Conservation (phyloP, 1,140 invertebrate species). For the Littorina saxatilis region DNA sequence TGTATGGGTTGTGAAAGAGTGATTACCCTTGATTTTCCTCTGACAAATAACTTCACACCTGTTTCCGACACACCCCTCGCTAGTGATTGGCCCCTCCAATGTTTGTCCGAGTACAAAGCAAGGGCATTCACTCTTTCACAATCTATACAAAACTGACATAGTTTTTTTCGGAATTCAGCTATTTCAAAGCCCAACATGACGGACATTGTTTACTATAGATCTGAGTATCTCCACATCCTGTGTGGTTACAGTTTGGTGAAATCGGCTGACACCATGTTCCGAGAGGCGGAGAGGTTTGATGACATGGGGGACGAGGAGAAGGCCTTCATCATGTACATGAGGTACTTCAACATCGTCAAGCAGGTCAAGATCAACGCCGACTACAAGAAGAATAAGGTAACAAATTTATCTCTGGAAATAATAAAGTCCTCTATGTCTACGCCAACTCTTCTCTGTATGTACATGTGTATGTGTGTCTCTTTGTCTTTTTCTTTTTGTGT, state of each 20-base stretch:
- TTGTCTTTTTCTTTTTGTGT: too few relatives aligned
- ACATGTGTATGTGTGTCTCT: too few relatives aligned
- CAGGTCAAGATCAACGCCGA: slow-evolving; percentile 60
- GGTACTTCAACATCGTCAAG: slow-evolving; percentile 81
- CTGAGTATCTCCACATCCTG: neutral
- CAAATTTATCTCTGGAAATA: neutral
- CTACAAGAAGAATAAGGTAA: slow-evolving; percentile 69
- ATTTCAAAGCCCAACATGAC: neutral
- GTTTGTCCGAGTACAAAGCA: too few relatives aligned
- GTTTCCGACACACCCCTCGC: too few relatives aligned
- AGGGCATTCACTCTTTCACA: too few relatives aligned
- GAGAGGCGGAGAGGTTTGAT: slow-evolving; percentile 78
- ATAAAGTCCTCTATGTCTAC: neutral
- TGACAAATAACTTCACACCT: too few relatives aligned
- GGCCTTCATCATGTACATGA: slow-evolving; percentile 84
- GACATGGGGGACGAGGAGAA: slow-evolving; percentile 82
- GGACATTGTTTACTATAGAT: neutral
- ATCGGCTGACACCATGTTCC: slow-evolving; percentile 79
- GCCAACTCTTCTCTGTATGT: neutral
- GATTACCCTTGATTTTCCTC: too few relatives aligned
- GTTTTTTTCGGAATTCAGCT: too few relatives aligned
- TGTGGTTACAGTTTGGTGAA: slow-evolving; percentile 59
- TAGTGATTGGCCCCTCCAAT: too few relatives aligned
- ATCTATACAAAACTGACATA: too few relatives aligned
- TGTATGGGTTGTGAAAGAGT: too few relatives aligned